These are phyloP conservation scores for Ranitomeya imitator DNA, from an alignment of 2,113 vertebrate species.

Conservation along the genomic window DNA sequence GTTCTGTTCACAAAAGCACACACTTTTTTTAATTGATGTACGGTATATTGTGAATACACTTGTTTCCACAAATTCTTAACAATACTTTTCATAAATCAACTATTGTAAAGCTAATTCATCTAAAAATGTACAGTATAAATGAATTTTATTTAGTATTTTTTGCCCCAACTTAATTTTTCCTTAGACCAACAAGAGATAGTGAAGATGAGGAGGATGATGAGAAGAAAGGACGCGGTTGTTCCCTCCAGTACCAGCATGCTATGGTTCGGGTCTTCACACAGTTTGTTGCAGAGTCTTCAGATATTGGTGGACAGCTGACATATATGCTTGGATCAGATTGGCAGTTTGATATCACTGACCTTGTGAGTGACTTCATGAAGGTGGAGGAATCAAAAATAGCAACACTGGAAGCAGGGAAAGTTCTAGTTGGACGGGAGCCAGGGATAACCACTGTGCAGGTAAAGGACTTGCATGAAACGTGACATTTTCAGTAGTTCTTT, in stretches of 20 bases:
- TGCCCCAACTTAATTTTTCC: constrained; percentile 6
- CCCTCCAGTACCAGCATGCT: constrained; percentile 95
- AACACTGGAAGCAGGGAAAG: constrained; percentile 80
- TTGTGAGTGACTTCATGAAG: constrained; percentile 89
- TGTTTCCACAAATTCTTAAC: no score
- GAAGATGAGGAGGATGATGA: constrained; percentile 97
- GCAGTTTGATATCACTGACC: constrained; percentile 93
- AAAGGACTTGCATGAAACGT: not conserved
- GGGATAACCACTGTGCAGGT: constrained; percentile 95
- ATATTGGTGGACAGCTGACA: constrained; percentile 78
- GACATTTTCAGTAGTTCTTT: not conserved
- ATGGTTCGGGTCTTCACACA: constrained; percentile 90
- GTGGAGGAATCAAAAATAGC: constrained; percentile 89
- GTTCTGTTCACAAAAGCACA: no score
- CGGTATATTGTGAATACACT: no score
- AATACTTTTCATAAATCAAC: no score
- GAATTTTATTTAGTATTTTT: not conserved
- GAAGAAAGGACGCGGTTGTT: constrained; percentile 86
- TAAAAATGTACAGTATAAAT: not conserved
- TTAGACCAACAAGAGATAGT: constrained; percentile 91
- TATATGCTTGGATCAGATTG: constrained; percentile 91
- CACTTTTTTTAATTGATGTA: no score
- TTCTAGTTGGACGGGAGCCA: constrained; percentile 84
- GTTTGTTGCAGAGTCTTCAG: constrained; percentile 86
- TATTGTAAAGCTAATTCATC: no score